Evolutionary conservation across 2,113 vertebrate genomes (phyloP).

Genomic region (Plecotus auritus): DNA sequence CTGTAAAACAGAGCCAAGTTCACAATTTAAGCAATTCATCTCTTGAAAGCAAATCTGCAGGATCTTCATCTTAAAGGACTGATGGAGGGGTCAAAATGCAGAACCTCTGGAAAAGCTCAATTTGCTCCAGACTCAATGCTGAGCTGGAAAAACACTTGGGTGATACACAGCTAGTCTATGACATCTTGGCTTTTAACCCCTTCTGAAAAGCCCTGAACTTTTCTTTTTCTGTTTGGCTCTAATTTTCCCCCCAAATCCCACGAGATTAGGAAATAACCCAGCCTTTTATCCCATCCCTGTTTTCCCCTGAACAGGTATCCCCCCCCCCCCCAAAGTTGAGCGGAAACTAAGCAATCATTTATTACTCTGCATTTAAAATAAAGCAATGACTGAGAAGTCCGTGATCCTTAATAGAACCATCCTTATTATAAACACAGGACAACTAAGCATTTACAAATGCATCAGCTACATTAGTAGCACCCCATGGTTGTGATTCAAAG

Average conservation of each 20-base stretch:
- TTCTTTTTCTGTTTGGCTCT: slow-evolving; percentile 40
- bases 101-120: slow-evolving; percentile 58
- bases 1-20: slow-evolving; percentile 58
- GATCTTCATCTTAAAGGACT: slow-evolving; percentile 74
- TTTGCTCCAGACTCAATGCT: slow-evolving; percentile 67
- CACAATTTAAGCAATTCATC: slow-evolving; percentile 52
- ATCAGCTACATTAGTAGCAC: slow-evolving; percentile 53
- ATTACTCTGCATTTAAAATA: slow-evolving; percentile 53
- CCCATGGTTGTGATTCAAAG: neutral
- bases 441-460: slow-evolving; percentile 57
- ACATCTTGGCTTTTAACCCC: slow-evolving; percentile 39
- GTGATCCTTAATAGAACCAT: slow-evolving; percentile 14
- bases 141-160: slow-evolving; percentile 45
- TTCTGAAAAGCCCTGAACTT: slow-evolving; percentile 35
- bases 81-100: slow-evolving; percentile 72
- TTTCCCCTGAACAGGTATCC: neutral
- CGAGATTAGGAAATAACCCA: neutral
- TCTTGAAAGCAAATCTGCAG: slow-evolving; percentile 70
- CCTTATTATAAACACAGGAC: slow-evolving; percentile 27
- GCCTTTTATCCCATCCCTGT: neutral
- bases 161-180: slow-evolving; percentile 7
- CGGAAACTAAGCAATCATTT: slow-evolving; percentile 37
- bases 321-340: slow-evolving; percentile 57
- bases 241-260: neutral
- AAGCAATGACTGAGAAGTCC: slow-evolving; percentile 56